Base-by-base conservation (phyloP, 2,113 vertebrate species). In the Globicephala melas region DNA sequence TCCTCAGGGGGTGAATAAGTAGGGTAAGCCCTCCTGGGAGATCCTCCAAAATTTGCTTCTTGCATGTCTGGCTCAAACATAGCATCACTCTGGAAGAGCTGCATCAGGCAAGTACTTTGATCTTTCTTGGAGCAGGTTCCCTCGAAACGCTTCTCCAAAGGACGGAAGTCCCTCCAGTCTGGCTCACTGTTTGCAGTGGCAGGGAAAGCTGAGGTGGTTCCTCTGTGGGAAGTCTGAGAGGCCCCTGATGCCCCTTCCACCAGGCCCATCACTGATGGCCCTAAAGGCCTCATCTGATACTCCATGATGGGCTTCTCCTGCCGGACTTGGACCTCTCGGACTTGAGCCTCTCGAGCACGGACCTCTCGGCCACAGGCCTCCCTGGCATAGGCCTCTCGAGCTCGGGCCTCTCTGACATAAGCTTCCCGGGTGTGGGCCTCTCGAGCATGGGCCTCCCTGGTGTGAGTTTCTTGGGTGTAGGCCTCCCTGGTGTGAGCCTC, bases 131-230 rank as follows among this genome's bases (percentile, higher is more conserved):
- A 95, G 55, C 91, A 98, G 55, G 71, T 96, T 41, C 94, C 96
- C 82, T 96, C 97, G 81, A 96, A 98, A 93, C 96, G 97, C 71
- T 98, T 97, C 33, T 98, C 98, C 1, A 98, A 95, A 89, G 96
- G 98, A 9, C 98, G 91, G 58, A 99, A 98, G 91, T 98, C 98
- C 77, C 98, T 98, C 98, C 99, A 98, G 87, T 98, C 98, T 0
- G 97, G 96, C 25, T 98, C 97, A 50, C 97, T 98, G 53, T 87
- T 96, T 9, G 98, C 89, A 41, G 97, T 95, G 91, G 96, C 97
- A 5, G 89, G 93, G 55, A 97, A 97, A 70, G 92, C 96, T 3
- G 98, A 88, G 0, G 17, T 98, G 50, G 74, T 96, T 68, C 65
- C 95, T 77, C 96, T 94, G 71, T 92, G 96, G 0, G 97, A 98